A percentile compares a stretch with the other conserved stretches of the same genome.
Evolutionary conservation across 2,113 vertebrate genomes (phyloP).

Genomic region (Hydrolagus affinis): DNA sequence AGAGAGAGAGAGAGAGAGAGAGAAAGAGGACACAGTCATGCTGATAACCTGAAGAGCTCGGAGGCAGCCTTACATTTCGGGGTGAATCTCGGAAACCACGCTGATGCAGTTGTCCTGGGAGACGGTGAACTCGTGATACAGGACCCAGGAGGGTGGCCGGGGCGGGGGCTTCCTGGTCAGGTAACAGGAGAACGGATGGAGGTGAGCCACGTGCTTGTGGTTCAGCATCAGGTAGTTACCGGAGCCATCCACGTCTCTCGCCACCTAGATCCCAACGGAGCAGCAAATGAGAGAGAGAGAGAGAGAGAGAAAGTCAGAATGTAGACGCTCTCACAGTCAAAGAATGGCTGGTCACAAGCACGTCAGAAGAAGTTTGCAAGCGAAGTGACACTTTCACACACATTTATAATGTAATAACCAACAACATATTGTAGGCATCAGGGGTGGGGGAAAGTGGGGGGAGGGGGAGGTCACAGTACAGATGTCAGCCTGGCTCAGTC

Average conservation of each 20-base stretch:
- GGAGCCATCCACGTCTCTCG: constrained; percentile 66
- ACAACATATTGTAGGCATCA: no score
- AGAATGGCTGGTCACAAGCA: no score
- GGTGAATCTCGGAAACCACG: constrained; percentile 73
- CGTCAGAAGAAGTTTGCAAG: no score
- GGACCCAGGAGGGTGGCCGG: constrained; percentile 67
- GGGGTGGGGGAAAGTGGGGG: no score
- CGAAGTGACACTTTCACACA: no score
- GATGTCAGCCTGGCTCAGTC: no score
- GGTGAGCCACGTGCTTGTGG: constrained; percentile 73
- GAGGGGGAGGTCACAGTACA: no score
- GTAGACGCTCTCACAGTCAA: no score
- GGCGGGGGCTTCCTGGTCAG: constrained; percentile 43
- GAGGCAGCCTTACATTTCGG: constrained; percentile 71
- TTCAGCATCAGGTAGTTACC: constrained; percentile 79
- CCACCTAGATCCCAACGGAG: constrained; percentile 48
- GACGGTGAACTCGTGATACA: constrained; percentile 77
- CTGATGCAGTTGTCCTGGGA: constrained; percentile 76
- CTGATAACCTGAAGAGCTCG: not conserved
- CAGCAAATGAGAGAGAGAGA: not conserved
- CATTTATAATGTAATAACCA: no score
- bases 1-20: not conserved
- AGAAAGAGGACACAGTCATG: not conserved
- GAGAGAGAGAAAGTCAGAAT: not conserved
- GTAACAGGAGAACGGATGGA: constrained; percentile 64